Base-by-base conservation (phyloP, 2,888 invertebrate species). In the Mesorhabditis spiculigera region DNA sequence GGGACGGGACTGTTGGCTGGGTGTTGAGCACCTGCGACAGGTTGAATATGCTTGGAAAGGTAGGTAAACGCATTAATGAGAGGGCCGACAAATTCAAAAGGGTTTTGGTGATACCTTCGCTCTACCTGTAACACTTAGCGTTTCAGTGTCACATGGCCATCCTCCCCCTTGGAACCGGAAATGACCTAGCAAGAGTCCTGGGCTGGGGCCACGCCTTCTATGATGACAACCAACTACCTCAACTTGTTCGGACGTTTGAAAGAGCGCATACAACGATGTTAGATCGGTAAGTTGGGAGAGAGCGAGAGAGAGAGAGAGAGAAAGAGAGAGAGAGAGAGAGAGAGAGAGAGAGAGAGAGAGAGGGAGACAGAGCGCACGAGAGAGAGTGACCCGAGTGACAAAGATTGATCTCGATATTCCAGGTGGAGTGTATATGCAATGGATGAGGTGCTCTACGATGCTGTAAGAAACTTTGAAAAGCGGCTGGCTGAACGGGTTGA, bases 1-100 rank as follows among this genome's bases (percentile, higher is more conserved):
- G 96, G 0, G 96, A 97, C 87, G 96, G 96, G 41, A 95, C 94
- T 50, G 94, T 96, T 6, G 95, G 96, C 68, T 97, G 96, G 96
- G 96, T 97, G 73, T 90, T 97, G 75, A 93, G 93, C 77, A 95
- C 96, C 88, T 93, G 96, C 78, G 96, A 96, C 88, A 92, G 93
- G 83, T 90, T 96, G 79, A 93, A 93, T 86, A 93, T 96, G 91
- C 88, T 88, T 77, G 83, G 73, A n/a, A 81, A 82, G 71, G n/a
- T n/a, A n/a, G n/a, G n/a, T n/a, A n/a, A n/a, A n/a, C n/a, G n/a
- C n/a, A n/a, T n/a, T n/a, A n/a, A n/a, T n/a, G n/a, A n/a, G n/a
- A n/a, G n/a, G n/a, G n/a, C n/a, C n/a, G n/a, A n/a, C n/a, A n/a
- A n/a, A n/a, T n/a, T n/a, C n/a, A n/a, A n/a, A n/a, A n/a, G n/a